Evolutionary conservation across 2,888 invertebrate genomes (phyloP).

Genomic region (Cinara cedri): DNA sequence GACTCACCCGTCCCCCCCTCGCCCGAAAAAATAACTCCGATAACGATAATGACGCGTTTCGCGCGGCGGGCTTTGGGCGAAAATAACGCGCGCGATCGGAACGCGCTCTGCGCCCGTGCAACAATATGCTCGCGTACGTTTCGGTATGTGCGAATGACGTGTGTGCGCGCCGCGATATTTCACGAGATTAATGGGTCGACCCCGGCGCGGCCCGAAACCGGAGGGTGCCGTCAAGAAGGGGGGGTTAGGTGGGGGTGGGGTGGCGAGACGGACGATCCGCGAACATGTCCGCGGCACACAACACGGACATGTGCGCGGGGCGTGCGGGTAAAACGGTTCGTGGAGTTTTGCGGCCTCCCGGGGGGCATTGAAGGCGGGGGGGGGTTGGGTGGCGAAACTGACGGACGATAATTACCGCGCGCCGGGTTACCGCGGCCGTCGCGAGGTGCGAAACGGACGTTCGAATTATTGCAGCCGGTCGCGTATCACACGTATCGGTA

Average conservation of each 20-base stretch:
- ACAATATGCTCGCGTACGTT: no score
- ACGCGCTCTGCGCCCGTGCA: neutral
- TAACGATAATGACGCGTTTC: no score
- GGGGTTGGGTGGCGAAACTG: neutral
- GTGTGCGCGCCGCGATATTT: constrained; percentile 29
- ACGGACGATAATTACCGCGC: constrained; percentile 40
- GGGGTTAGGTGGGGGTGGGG: neutral
- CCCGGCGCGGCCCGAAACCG: constrained; percentile 25
- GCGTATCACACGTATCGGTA: no score
- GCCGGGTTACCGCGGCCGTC: neutral
- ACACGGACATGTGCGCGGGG: no score
- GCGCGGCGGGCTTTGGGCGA: neutral
- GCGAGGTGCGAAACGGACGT: constrained; percentile 32
- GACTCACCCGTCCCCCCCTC: no score
- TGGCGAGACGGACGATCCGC: neutral
- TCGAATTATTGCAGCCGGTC: constrained; percentile 38
- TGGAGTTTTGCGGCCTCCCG: constrained; percentile 38
- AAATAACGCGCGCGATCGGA: constrained; percentile 12
- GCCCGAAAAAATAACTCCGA: no score
- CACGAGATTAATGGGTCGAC: constrained; percentile 43
- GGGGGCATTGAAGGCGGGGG: no score
- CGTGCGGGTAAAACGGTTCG: neutral
- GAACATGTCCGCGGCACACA: constrained; percentile 38
- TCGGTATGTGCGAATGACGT: constrained; percentile 26
- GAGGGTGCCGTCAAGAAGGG: neutral